Percentiles rank a stretch among this genome's conserved stretches.
Conservation (phyloP, 1,140 invertebrate species). For the Bombus affinis region DNA sequence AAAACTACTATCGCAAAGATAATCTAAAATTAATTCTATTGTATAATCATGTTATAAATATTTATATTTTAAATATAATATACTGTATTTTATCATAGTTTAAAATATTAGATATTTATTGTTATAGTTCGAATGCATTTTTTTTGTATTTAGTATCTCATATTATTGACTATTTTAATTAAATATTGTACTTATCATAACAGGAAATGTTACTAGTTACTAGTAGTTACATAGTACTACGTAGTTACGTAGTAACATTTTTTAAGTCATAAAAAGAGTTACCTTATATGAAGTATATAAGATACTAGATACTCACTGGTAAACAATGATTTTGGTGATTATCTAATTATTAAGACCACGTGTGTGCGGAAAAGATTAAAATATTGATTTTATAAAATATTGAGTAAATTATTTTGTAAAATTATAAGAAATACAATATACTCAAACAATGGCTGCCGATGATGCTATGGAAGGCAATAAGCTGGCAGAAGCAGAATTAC, state of each 20-base stretch:
- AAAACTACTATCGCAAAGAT: not conserved
- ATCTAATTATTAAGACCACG: conserved; percentile 24
- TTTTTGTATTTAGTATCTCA: not conserved
- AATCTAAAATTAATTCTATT: not conserved
- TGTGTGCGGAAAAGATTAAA: not conserved
- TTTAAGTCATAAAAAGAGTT: not conserved
- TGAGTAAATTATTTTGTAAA: not conserved
- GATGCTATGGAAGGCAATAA: conserved; percentile 19
- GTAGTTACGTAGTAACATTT: not conserved
- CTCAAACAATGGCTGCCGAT: conserved; percentile 22
- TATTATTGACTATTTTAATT: not conserved
- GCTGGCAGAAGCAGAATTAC: conserved; percentile 84
- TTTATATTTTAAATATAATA: not conserved
- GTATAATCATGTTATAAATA: not conserved
- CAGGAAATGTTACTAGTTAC: too few species aligned
- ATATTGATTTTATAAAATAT: not conserved
- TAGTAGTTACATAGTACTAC: not conserved
- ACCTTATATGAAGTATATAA: too few species aligned
- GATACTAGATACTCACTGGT: not conserved
- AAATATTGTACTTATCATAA: not conserved
- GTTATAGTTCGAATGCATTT: not conserved
- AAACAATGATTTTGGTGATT: conserved; percentile 2
- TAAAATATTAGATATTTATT: conserved; percentile 4
- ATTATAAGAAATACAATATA: conserved; percentile 25
- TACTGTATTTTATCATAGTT: not conserved